Conservation (phyloP, 1,140 invertebrate species). For the Wiebesia pumilae region DNA sequence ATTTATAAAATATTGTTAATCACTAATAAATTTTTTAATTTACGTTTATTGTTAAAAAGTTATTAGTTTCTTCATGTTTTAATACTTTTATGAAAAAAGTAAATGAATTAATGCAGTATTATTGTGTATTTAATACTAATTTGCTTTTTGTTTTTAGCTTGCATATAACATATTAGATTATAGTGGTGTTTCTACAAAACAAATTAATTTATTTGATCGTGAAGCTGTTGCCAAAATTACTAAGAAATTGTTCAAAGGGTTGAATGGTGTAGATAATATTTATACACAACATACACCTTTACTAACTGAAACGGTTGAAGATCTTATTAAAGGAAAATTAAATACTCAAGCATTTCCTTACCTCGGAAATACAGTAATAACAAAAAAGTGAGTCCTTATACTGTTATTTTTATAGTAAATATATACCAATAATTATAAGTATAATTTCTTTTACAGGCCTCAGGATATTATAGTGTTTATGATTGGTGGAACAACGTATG, state of each 20-base stretch:
- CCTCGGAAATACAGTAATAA: slow-evolving; percentile 77
- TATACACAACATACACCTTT: slow-evolving; percentile 96
- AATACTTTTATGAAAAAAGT: neutral
- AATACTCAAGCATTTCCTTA: slow-evolving; percentile 89
- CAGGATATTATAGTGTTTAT: slow-evolving; percentile 96
- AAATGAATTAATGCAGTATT: neutral
- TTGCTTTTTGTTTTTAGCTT: slow-evolving; percentile 73
- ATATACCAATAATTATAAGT: neutral
- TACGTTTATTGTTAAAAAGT: too few species aligned
- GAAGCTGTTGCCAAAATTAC: slow-evolving; percentile 93
- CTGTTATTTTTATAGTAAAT: neutral
- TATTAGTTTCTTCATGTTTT: too few species aligned
- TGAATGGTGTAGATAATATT: slow-evolving; percentile 97
- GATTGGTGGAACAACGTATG: slow-evolving; percentile 97
- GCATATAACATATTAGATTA: slow-evolving; percentile 86
- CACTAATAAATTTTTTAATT: too few species aligned
- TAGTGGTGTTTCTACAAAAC: slow-evolving; percentile 84
- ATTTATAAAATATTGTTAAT: slow-evolving; percentile 6
- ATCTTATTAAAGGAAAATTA: slow-evolving; percentile 90
- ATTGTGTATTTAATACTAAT: neutral
- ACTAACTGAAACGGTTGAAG: slow-evolving; percentile 89
- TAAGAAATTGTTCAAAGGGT: slow-evolving; percentile 89
- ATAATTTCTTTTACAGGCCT: slow-evolving; percentile 75
- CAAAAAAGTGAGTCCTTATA: slow-evolving; percentile 62
- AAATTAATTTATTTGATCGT: slow-evolving; percentile 89